phyloP scores from a whole-genome alignment of 2,888 invertebrate species.

The Micoletzkya japonica region DNA sequence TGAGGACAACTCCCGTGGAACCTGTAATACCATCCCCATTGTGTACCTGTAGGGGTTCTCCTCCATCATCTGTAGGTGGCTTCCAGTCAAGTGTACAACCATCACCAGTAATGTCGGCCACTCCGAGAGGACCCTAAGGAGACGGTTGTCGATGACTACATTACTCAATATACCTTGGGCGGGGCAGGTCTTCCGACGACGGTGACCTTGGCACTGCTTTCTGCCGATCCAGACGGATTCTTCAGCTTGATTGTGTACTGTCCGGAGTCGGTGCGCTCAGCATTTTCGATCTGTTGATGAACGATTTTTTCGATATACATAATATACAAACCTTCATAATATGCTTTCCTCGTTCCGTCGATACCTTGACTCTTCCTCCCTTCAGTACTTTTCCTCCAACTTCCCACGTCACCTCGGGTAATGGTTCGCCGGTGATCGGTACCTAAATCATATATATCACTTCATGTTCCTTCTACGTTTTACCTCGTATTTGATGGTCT shows the following conservation, averaged over 20 bases:
- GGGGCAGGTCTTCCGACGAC: slow-evolving; percentile 83
- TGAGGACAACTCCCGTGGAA: too few relatives aligned
- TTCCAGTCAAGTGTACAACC: slow-evolving; percentile 95
- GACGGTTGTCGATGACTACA: background rate
- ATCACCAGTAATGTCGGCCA: slow-evolving; percentile 90
- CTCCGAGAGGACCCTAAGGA: slow-evolving; percentile 78
- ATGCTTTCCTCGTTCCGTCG: slow-evolving; percentile 63
- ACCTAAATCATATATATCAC: background rate
- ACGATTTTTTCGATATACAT: slow-evolving; percentile 5
- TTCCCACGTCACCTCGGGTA: slow-evolving; percentile 87
- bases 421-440: slow-evolving; percentile 93
- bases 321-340: slow-evolving; percentile 64
- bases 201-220: slow-evolving; percentile 84
- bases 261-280: slow-evolving; percentile 87
- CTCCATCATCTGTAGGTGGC: slow-evolving; percentile 86
- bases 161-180: slow-evolving; percentile 71
- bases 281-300: slow-evolving; percentile 78
- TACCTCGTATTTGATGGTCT: slow-evolving; percentile 88
- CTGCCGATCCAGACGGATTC: slow-evolving; percentile 89
- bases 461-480: background rate
- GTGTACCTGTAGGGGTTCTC: slow-evolving; percentile 71
- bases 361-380: slow-evolving; percentile 64
- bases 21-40: too few relatives aligned
- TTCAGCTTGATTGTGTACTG: slow-evolving; percentile 83
- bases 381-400: slow-evolving; percentile 69